phyloP scores from a whole-genome alignment of 2,888 invertebrate genomes.

The Dorcus parallelipipedus region DNA sequence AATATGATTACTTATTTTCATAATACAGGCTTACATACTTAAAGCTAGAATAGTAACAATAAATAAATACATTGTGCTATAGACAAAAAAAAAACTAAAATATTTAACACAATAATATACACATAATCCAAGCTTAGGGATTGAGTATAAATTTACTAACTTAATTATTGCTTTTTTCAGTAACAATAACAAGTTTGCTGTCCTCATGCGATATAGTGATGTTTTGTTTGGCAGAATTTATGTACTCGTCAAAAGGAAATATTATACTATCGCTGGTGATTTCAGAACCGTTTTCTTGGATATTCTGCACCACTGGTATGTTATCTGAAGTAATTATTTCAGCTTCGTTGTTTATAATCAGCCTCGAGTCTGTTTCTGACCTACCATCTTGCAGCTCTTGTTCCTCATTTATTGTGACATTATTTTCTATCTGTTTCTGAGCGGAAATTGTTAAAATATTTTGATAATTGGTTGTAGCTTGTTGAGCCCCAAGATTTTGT shows the following conservation, averaged over 20 bases:
- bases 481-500: not conserved
- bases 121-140: no score
- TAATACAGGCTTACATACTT: no score
- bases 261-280: conserved; percentile 12
- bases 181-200: conserved; percentile 16
- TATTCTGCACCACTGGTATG: not conserved
- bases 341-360: not conserved
- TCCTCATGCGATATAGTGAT: conserved; percentile 18
- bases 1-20: no score
- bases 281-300: conserved; percentile 1
- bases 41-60: no score
- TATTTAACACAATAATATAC: no score
- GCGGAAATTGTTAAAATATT: conserved; percentile 17
- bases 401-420: not conserved
- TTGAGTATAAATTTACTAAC: no score
- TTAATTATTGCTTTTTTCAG: conserved; percentile 1
- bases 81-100: no score
- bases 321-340: not conserved
- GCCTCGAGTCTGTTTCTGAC: no score
- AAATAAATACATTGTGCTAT: no score
- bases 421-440: conserved; percentile 3
- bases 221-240: conserved; percentile 9
- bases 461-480: not conserved
- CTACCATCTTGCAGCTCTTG: no score
- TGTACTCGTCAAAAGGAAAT: conserved; percentile 14